A percentile compares a stretch with the other conserved stretches of the same genome.
These are phyloP conservation scores for Atta cephalotes DNA, from an alignment of 1,140 invertebrate species.

Conservation along the genomic window DNA sequence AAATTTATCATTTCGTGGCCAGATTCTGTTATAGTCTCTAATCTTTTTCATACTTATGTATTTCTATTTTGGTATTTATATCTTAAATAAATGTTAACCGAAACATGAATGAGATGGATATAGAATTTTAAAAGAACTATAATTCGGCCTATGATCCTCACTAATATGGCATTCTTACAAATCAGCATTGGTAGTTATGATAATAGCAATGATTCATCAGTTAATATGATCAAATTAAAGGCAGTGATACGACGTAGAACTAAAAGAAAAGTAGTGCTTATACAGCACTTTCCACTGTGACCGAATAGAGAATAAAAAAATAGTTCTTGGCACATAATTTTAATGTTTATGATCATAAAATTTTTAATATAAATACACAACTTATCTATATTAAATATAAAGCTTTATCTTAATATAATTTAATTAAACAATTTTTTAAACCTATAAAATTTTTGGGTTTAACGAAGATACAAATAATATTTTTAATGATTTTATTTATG, in stretches of 20 bases:
- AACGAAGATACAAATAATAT: not conserved
- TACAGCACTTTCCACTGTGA: not conserved
- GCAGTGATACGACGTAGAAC: constrained; percentile 58
- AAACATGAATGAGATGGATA: not conserved
- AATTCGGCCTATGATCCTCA: not conserved
- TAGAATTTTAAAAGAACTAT: not conserved
- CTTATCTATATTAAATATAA: not conserved
- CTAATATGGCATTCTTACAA: constrained; percentile 15
- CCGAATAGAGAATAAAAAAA: not conserved
- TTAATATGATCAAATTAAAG: constrained; percentile 76
- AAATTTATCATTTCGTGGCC: too few species aligned
- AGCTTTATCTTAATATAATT: not conserved
- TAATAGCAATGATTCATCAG: constrained; percentile 79
- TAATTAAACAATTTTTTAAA: not conserved
- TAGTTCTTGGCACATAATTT: not conserved
- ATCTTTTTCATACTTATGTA: not conserved
- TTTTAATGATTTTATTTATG: not conserved
- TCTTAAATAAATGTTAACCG: not conserved
- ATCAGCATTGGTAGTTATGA: constrained; percentile 33
- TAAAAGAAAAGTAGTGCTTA: not conserved
- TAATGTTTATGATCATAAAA: not conserved
- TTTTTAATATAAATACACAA: not conserved
- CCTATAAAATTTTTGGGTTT: not conserved
- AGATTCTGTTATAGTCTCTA: too few species aligned
- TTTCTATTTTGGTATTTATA: not conserved